Evolutionary conservation across 1,140 invertebrate genomes (phyloP).

Genomic region (Aphidius gifuensis): DNA sequence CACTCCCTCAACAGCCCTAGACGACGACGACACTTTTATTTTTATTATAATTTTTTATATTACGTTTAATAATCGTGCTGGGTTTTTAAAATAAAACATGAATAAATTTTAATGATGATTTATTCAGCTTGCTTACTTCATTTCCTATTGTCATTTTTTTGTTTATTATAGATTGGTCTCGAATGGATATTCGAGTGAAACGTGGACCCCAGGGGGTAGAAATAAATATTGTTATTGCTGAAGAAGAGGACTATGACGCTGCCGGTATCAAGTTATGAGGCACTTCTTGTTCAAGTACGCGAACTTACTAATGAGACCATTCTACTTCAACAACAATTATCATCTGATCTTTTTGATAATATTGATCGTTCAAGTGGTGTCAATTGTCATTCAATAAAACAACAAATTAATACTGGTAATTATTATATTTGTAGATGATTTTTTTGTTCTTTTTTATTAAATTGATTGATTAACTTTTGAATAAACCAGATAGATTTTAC

Average conservation of each 20-base stretch:
- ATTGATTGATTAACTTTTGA: background rate
- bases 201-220: conserved; percentile 25
- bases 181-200: conserved; percentile 30
- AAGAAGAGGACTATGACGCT: conserved; percentile 51
- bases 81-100: too few species aligned
- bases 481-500: too few species aligned
- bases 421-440: conserved; percentile 29
- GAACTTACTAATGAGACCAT: conserved; percentile 57
- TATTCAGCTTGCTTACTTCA: too few species aligned
- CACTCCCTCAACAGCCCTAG: too few species aligned
- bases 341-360: conserved; percentile 44
- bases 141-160: too few species aligned
- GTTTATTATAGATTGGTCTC: conserved; percentile 22
- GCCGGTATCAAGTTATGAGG: conserved; percentile 57
- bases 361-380: conserved; percentile 36
- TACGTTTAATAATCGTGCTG: too few species aligned
- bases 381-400: conserved; percentile 38
- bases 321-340: conserved; percentile 47
- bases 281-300: conserved; percentile 55
- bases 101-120: too few species aligned
- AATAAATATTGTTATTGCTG: conserved; percentile 12
- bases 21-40: too few species aligned
- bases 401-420: conserved; percentile 38
- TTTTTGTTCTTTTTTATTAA: background rate
- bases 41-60: too few species aligned